These are phyloP conservation scores for Solea senegalensis DNA, from an alignment of 2,113 vertebrate genomes.

Conservation along the genomic window DNA sequence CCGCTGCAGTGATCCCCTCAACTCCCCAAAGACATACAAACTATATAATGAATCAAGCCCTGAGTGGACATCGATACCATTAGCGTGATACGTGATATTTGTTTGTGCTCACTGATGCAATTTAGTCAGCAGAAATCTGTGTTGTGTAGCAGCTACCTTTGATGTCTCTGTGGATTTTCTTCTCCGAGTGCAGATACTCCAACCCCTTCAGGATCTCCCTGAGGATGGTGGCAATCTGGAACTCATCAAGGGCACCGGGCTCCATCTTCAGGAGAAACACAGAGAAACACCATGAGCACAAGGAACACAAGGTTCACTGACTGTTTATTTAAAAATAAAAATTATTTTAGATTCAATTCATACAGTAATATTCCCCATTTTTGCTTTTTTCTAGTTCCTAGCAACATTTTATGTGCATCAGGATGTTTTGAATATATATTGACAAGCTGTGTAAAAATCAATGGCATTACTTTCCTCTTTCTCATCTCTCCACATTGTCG, in stretches of 20 bases:
- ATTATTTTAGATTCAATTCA: too few species aligned
- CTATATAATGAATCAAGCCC: slow-evolving; percentile 32
- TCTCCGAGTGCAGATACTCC: slow-evolving; percentile 84
- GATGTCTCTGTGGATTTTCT: slow-evolving; percentile 85
- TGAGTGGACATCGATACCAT: slow-evolving; percentile 51
- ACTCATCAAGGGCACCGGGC: slow-evolving; percentile 82
- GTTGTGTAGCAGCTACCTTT: slow-evolving; percentile 74
- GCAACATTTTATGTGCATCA: too few species aligned
- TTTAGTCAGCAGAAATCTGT: slow-evolving; percentile 17
- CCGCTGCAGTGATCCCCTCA: not conserved
- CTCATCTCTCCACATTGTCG: too few species aligned
- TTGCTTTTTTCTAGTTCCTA: too few species aligned
- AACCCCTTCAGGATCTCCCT: slow-evolving; percentile 84
- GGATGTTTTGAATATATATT: too few species aligned
- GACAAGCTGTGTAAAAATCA: too few species aligned
- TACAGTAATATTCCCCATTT: too few species aligned
- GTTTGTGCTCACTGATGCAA: slow-evolving; percentile 15
- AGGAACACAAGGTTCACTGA: not conserved
- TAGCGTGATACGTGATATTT: slow-evolving; percentile 43
- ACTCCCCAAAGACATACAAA: slow-evolving; percentile 18
- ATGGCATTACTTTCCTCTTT: too few species aligned
- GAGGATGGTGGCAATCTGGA: slow-evolving; percentile 83
- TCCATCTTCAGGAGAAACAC: slow-evolving; percentile 73
- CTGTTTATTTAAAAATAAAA: too few species aligned
- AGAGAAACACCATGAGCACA: not conserved